phyloP scores from a whole-genome alignment of 2,797 vertebrate genomes.

The Melanotaenia parkinsoni region DNA sequence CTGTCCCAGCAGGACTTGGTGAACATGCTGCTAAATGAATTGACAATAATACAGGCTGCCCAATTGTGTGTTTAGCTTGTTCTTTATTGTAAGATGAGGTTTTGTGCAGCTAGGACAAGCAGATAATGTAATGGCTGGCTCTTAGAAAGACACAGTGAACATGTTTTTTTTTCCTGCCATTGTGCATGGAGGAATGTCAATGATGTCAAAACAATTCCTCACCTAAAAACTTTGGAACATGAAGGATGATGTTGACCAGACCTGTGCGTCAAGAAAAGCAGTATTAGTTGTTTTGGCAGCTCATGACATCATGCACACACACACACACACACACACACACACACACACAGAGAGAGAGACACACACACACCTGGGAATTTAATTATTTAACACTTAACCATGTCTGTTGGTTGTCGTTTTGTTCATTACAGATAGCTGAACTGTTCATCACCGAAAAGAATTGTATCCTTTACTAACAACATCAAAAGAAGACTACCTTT shows the following conservation, averaged over 20 bases:
- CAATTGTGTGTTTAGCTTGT: constrained; percentile 27
- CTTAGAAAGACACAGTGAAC: constrained; percentile 31
- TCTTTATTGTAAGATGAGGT: constrained; percentile 16
- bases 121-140: constrained; percentile 41
- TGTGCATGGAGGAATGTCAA: constrained; percentile 57
- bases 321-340: constrained; percentile 6
- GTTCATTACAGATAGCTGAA: constrained; percentile 83
- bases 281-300: constrained; percentile 41
- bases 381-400: constrained; percentile 35
- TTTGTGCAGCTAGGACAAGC: constrained; percentile 26
- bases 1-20: constrained; percentile 14
- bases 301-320: constrained; percentile 27
- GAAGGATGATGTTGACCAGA: constrained; percentile 55
- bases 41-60: constrained; percentile 12
- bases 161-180: constrained; percentile 33
- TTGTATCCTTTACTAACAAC: constrained; percentile 82
- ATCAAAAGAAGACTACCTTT: not conserved
- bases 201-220: constrained; percentile 70
- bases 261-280: constrained; percentile 9
- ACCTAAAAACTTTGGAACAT: constrained; percentile 64
- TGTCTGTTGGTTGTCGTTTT: constrained; percentile 48
- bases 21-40: constrained; percentile 26
- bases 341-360: constrained; percentile 1
- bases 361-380: constrained; percentile 5
- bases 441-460: constrained; percentile 87